Percentiles rank a stretch among this genome's conserved stretches.
These are phyloP conservation scores for Physeter macrocephalus DNA, from an alignment of 2,113 vertebrate genomes.

Conservation along the genomic window DNA sequence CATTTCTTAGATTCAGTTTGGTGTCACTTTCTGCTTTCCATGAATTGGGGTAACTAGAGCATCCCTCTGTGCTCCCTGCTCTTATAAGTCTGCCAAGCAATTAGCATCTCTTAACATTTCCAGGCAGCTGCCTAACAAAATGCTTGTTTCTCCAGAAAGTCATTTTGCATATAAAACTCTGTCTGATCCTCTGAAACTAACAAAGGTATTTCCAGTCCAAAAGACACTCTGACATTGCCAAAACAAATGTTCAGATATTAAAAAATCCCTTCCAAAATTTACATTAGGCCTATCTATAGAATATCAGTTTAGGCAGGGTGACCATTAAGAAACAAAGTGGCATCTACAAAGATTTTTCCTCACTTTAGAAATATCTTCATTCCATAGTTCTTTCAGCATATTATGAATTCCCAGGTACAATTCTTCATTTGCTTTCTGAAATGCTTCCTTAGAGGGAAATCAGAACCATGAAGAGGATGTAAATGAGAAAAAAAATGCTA, in stretches of 20 bases:
- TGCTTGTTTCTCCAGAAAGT: slow-evolving; percentile 71
- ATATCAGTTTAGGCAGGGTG: not conserved
- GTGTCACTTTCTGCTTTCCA: slow-evolving; percentile 46
- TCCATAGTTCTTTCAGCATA: not conserved
- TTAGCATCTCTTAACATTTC: slow-evolving; percentile 74
- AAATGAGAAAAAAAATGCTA: slow-evolving; percentile 41
- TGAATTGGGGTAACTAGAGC: slow-evolving; percentile 50
- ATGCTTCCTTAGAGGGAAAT: slow-evolving; percentile 45
- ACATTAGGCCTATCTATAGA: not conserved
- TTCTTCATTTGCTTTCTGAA: slow-evolving; percentile 59
- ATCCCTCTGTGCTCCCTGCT: not conserved
- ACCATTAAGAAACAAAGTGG: not conserved
- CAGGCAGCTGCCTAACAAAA: slow-evolving; percentile 78
- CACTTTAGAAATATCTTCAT: slow-evolving; percentile 24
- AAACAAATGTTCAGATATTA: slow-evolving; percentile 48
- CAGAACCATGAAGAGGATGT: slow-evolving; percentile 35
- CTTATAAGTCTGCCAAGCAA: slow-evolving; percentile 62
- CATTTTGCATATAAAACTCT: slow-evolving; percentile 64
- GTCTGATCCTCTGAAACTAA: slow-evolving; percentile 46
- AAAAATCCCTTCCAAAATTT: slow-evolving; percentile 10
- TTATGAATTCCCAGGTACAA: slow-evolving; percentile 54
- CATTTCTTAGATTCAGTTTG: slow-evolving; percentile 11
- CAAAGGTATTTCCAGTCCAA: slow-evolving; percentile 59
- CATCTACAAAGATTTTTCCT: not conserved
- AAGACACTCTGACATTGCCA: slow-evolving; percentile 39